phyloP scores from a whole-genome alignment of 2,888 invertebrate species.

The Brachyptera risi region DNA sequence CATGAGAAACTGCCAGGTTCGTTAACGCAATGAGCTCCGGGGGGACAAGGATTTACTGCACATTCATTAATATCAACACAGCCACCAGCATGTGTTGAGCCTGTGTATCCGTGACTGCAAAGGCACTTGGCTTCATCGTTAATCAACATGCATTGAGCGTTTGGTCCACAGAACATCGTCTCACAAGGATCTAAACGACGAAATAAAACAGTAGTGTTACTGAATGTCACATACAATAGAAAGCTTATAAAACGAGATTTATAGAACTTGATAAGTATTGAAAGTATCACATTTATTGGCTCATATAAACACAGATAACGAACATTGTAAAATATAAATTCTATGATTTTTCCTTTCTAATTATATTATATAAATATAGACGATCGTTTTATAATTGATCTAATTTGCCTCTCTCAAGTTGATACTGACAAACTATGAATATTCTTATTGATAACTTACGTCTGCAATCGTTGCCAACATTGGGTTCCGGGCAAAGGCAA shows the following conservation, averaged over 20 bases:
- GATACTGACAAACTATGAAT: too few species aligned
- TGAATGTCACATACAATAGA: not conserved
- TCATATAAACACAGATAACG: too few species aligned
- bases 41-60: conserved; percentile 71
- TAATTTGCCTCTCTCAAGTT: too few species aligned
- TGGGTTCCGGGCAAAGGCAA: conserved; percentile 87
- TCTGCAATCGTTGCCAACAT: conserved; percentile 85
- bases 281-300: too few species aligned
- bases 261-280: too few species aligned
- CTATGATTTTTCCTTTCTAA: too few species aligned
- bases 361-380: too few species aligned
- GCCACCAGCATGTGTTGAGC: conserved; percentile 61
- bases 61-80: conserved; percentile 91
- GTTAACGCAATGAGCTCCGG: conserved; percentile 85
- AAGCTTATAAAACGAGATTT: too few species aligned
- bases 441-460: too few species aligned
- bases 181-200: conserved; percentile 92
- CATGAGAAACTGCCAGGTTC: conserved; percentile 81
- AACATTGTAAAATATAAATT: too few species aligned
- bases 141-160: conserved; percentile 83
- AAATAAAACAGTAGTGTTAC: not conserved
- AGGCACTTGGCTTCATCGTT: conserved; percentile 80
- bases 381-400: too few species aligned
- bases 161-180: conserved; percentile 75
- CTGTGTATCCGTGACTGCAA: conserved; percentile 77